These are phyloP conservation scores for Chionomys nivalis DNA, from an alignment of 2,113 vertebrate species.

Conservation along the genomic window DNA sequence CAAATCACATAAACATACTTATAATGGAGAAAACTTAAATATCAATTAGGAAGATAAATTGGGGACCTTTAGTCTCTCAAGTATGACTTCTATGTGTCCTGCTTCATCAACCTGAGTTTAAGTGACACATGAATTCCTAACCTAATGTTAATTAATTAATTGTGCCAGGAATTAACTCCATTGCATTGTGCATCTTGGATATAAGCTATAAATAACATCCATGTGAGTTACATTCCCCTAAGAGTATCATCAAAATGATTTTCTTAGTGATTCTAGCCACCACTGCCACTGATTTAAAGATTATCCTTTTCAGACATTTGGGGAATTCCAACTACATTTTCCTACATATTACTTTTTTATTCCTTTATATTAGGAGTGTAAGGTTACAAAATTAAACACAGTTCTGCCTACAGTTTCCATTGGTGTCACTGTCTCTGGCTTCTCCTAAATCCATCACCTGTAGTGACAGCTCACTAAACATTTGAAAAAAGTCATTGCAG, in stretches of 20 bases:
- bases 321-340: background rate
- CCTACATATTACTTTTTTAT: background rate
- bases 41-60: background rate
- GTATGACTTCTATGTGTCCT: background rate
- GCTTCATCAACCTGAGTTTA: background rate
- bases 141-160: background rate
- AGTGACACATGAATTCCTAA: background rate
- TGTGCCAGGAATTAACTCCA: background rate
- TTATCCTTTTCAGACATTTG: background rate
- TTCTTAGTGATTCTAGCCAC: background rate
- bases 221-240: background rate
- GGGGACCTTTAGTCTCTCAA: background rate
- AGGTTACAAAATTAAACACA: background rate
- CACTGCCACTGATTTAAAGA: background rate
- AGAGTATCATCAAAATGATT: background rate
- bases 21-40: background rate
- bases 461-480: background rate
- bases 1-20: background rate
- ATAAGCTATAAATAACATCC: background rate
- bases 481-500: background rate
- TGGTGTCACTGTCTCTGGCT: background rate
- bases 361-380: background rate
- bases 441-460: background rate
- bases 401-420: background rate
- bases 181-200: accelerated